phyloP scores from a whole-genome alignment of 2,797 vertebrate species.

The Gobio occitaniae region DNA sequence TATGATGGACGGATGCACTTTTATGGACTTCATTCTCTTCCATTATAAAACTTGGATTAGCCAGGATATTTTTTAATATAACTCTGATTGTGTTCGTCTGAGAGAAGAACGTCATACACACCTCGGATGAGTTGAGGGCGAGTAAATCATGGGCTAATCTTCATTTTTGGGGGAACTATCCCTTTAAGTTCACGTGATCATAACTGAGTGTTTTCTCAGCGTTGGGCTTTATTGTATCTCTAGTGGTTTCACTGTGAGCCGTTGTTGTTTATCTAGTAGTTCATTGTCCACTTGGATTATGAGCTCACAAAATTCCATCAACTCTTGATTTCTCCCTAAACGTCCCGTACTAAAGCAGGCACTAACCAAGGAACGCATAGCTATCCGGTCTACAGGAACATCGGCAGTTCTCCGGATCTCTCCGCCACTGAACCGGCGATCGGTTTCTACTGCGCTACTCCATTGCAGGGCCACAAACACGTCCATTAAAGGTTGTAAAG shows the following conservation, averaged over 20 bases:
- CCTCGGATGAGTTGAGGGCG: too few species aligned
- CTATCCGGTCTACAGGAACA: neutral
- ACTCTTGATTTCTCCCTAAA: constrained; percentile 3
- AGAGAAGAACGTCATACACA: too few species aligned
- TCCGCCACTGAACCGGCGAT: neutral
- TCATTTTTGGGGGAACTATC: too few species aligned
- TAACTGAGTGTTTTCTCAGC: neutral
- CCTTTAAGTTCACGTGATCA: neutral
- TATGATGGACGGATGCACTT: too few species aligned
- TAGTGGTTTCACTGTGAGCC: too few species aligned
- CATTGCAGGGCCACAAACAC: constrained; percentile 26
- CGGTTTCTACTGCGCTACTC: constrained; percentile 29
- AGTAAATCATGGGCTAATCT: too few species aligned
- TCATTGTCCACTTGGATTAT: neutral
- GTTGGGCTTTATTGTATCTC: neutral
- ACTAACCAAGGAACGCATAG: neutral
- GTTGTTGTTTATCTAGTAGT: too few species aligned
- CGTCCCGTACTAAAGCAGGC: neutral
- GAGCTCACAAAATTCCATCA: neutral
- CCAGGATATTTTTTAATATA: too few species aligned
- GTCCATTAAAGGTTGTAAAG: constrained; percentile 40
- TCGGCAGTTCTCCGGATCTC: neutral
- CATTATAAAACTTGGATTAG: too few species aligned
- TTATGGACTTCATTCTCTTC: too few species aligned
- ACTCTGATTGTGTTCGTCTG: too few species aligned